phyloP scores from a whole-genome alignment of 2,113 vertebrate genomes.

The Labrus mixtus region DNA sequence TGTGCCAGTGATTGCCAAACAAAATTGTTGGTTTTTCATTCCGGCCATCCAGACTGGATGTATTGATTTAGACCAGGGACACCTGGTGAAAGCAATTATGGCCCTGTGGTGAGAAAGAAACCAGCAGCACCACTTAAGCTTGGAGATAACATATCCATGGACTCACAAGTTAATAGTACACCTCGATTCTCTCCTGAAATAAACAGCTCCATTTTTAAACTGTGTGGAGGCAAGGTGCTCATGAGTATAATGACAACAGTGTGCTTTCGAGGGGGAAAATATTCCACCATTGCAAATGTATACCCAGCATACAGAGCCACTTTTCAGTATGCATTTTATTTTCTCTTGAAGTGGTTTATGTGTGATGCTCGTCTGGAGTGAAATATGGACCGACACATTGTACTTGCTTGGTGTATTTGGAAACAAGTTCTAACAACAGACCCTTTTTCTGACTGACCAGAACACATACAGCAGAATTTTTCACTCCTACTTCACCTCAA shows the following conservation, averaged over 20 bases:
- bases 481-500: too few species aligned
- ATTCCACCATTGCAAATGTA: not conserved
- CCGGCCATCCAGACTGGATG: constrained; percentile 2
- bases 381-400: constrained; percentile 23
- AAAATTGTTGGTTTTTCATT: constrained; percentile 14
- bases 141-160: constrained; percentile 13
- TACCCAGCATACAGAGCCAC: constrained; percentile 28
- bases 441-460: too few species aligned
- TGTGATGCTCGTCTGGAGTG: constrained; percentile 6
- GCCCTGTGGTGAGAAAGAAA: constrained; percentile 15
- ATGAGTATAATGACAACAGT: constrained; percentile 19
- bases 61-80: constrained; percentile 28
- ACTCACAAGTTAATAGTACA: constrained; percentile 27
- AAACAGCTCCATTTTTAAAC: constrained; percentile 23
- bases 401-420: not conserved
- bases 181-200: constrained; percentile 18
- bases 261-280: constrained; percentile 26
- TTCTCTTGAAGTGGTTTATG: constrained; percentile 18
- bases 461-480: too few species aligned
- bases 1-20: constrained; percentile 17
- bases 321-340: constrained; percentile 29
- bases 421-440: too few species aligned
- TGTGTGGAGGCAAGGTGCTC: constrained; percentile 27
- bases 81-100: constrained; percentile 36
- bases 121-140: constrained; percentile 2